Conservation (phyloP, 1,140 invertebrate species). For the Tetramorium parvispinum region DNA sequence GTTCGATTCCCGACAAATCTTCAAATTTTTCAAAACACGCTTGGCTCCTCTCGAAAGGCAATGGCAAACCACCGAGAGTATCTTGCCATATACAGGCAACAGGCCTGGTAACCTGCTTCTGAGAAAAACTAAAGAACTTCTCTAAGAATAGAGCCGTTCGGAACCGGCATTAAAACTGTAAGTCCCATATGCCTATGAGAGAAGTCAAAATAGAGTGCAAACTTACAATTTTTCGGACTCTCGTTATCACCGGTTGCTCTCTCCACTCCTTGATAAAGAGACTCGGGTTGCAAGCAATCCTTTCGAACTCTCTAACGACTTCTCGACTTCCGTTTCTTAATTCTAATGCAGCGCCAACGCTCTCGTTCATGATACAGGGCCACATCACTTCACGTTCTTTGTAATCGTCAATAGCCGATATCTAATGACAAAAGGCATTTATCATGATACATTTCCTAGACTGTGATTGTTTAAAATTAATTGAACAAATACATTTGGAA, state of each 20-base stretch:
- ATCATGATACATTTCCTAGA: not conserved
- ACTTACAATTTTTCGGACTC: slow-evolving; percentile 73
- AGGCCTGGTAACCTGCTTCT: too few species aligned
- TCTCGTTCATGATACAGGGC: slow-evolving; percentile 79
- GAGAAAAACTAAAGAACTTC: too few species aligned
- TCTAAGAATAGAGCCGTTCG: too few species aligned
- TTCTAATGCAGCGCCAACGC: slow-evolving; percentile 75
- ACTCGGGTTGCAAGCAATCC: slow-evolving; percentile 76
- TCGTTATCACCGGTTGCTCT: slow-evolving; percentile 74
- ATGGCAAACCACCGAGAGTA: too few species aligned
- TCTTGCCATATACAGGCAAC: too few species aligned
- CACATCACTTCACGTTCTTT: slow-evolving; percentile 75
- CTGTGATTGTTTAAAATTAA: not conserved
- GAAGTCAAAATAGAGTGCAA: not conserved
- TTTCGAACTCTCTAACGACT: slow-evolving; percentile 78
- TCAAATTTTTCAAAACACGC: too few species aligned
- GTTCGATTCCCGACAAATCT: too few species aligned
- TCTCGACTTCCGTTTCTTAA: slow-evolving; percentile 78
- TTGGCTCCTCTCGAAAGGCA: too few species aligned
- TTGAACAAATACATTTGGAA: not conserved
- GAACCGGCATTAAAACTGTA: too few species aligned
- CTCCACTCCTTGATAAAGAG: slow-evolving; percentile 80
- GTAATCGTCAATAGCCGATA: slow-evolving; percentile 77
- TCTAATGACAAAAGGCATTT: slow-evolving; percentile 53
- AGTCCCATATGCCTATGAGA: too few species aligned